Conservation (phyloP, 2,113 vertebrate species). For the Anoura caudifer region DNA sequence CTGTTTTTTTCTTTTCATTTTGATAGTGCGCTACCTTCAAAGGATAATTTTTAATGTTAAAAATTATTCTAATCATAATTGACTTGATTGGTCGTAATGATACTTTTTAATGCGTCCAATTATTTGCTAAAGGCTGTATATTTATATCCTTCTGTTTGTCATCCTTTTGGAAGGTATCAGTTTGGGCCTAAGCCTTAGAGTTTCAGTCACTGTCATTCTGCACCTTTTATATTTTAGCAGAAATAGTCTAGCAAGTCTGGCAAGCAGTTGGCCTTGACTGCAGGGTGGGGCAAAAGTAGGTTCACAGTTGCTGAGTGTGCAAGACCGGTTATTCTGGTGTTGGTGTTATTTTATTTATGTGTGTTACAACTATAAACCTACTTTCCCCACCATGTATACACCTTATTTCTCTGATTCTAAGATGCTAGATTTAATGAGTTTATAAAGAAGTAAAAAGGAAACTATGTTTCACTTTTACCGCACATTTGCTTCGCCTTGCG, state of each 20-base stretch:
- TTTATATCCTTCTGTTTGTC: conserved; percentile 14
- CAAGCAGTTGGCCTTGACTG: not conserved
- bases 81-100: conserved; percentile 5
- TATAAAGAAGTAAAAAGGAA: not conserved
- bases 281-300: not conserved
- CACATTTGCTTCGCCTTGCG: not conserved
- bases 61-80: not conserved
- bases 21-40: not conserved
- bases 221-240: not conserved
- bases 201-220: conserved; percentile 30
- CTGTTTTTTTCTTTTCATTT: not conserved
- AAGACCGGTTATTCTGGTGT: not conserved
- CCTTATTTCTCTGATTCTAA: conserved; percentile 60
- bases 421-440: conserved; percentile 23
- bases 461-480: not conserved
- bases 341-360: not conserved
- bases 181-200: conserved; percentile 4
- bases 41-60: conserved; percentile 7
- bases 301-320: not conserved
- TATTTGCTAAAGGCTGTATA: conserved; percentile 26
- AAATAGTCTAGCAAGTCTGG: not conserved
- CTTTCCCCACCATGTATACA: not conserved
- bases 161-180: conserved; percentile 3
- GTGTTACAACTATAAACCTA: not conserved
- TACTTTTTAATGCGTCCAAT: not conserved